Conservation (phyloP, 2,888 invertebrate species). For the Diloba caeruleocephala region DNA sequence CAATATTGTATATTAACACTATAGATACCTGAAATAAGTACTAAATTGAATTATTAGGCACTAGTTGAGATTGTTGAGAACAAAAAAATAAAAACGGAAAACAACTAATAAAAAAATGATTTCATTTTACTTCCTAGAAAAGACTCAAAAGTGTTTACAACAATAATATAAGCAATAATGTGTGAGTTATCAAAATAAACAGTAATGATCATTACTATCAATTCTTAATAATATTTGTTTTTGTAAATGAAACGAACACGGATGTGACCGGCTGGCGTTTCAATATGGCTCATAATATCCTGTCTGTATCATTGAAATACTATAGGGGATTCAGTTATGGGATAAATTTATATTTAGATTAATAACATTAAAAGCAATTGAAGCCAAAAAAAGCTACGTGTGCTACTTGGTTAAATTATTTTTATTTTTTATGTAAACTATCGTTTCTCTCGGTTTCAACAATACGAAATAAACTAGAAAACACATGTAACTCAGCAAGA, state of each 20-base stretch:
- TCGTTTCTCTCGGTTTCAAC: slow-evolving; percentile 90
- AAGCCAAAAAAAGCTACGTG: slow-evolving; percentile 2
- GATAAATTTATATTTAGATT: slow-evolving; percentile 7
- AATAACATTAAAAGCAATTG: slow-evolving; percentile 3
- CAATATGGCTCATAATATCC: slow-evolving; percentile 41
- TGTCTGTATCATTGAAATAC: slow-evolving; percentile 50
- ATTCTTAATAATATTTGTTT: slow-evolving; percentile 57
- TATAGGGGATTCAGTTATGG: slow-evolving; percentile 24
- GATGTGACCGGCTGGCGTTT: slow-evolving; percentile 62
- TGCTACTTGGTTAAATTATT: slow-evolving; percentile 39
- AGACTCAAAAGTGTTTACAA: not conserved
- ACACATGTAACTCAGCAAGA: slow-evolving; percentile 89
- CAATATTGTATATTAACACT: no score
- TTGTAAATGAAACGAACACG: slow-evolving; percentile 49
- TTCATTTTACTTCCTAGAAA: slow-evolving; percentile 23
- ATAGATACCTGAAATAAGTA: no score
- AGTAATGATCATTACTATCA: slow-evolving; percentile 11
- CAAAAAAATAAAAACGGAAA: no score
- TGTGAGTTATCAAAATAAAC: slow-evolving; percentile 14
- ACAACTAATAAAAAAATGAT: no score
- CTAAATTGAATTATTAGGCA: no score
- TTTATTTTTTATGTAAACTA: slow-evolving; percentile 77
- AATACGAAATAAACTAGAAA: slow-evolving; percentile 90
- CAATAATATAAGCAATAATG: not conserved
- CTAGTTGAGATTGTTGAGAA: no score